Conservation (phyloP, 2,888 invertebrate species). For the Galeopsomyia nigrocyanea region DNA sequence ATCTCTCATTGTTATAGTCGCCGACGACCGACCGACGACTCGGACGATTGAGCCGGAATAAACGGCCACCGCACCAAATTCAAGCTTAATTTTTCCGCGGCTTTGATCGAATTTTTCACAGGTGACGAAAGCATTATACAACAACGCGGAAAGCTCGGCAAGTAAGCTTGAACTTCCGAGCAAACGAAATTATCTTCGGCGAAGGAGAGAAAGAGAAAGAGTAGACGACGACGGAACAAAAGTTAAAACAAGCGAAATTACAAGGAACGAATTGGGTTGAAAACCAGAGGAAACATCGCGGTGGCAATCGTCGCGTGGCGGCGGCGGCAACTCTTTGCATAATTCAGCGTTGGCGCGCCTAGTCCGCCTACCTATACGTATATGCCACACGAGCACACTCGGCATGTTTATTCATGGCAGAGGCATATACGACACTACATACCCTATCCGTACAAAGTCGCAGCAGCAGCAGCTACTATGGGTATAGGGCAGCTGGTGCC, state of each 20-base stretch:
- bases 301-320: conserved; percentile 29
- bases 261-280: not conserved
- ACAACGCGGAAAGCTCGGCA: too few relatives aligned
- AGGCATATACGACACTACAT: conserved; percentile 12
- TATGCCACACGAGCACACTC: not conserved
- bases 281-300: not conserved
- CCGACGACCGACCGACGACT: too few relatives aligned
- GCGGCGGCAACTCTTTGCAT: conserved; percentile 39
- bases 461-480: not conserved
- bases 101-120: conserved; percentile 14
- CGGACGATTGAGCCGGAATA: conserved; percentile 53
- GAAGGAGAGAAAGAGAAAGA: too few relatives aligned
- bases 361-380: too few relatives aligned
- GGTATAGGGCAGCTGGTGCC: conserved; percentile 36
- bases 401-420: conserved; percentile 40
- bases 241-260: too few relatives aligned
- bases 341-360: conserved; percentile 24
- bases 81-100: not conserved
- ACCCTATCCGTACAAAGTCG: not conserved
- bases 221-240: too few relatives aligned
- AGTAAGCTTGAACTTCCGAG: too few relatives aligned
- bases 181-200: too few relatives aligned
- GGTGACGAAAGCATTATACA: conserved; percentile 3
- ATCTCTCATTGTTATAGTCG: conserved; percentile 31
- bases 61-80: conserved; percentile 30